Base-by-base conservation (phyloP, 2,113 vertebrate species). In the Eolophus roseicapilla region DNA sequence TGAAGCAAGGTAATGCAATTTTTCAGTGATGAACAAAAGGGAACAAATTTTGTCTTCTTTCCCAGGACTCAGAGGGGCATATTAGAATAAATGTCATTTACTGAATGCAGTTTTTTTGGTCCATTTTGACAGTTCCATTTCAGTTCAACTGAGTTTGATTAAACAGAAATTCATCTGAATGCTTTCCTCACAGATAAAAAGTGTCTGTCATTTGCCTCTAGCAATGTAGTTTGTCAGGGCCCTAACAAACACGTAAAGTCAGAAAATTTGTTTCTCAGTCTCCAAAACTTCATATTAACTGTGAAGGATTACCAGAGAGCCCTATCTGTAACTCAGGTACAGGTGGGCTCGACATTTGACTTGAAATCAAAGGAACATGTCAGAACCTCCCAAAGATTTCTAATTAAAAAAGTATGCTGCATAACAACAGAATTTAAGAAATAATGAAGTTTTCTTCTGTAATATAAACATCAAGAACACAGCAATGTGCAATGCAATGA, bases 281-380 rank as follows among this genome's bases (percentile, higher is more conserved):
- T 70, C 15, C 13, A 86, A 83, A 52, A 4, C 9, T 77, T 23
- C 28, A 70, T 55, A 81, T 71, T 69, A 82, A 29, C 70, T 57
- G 13, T 10, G 5, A 75, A 85, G 14, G 9, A 5, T 25, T 67
- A 33, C 10, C 16, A 73, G 23, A 62, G 59, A 62, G 7, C 6
- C 6, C 2, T 31, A 15, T 35, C 19, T 70, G 10, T 83, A 50
- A 33, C 11, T 46, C 7, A 19, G 15, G 10, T 88, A 41, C 12
- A 0, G 0, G 13, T 52, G 11, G 28, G 11, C 24, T 74, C 1
- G 0, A 69, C 46, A 21, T 74, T 50, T 86, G 25, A 18, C 49
- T 25, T 53, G 65, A 76, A 74, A 77, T 52, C 23, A 43, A 86
- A 71, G 15, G 41, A 91, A 59, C 6, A 19, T 9, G 3, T 37